Base-by-base conservation (phyloP, 2,888 invertebrate genomes). In the Marasmarcha lunaedactyla region DNA sequence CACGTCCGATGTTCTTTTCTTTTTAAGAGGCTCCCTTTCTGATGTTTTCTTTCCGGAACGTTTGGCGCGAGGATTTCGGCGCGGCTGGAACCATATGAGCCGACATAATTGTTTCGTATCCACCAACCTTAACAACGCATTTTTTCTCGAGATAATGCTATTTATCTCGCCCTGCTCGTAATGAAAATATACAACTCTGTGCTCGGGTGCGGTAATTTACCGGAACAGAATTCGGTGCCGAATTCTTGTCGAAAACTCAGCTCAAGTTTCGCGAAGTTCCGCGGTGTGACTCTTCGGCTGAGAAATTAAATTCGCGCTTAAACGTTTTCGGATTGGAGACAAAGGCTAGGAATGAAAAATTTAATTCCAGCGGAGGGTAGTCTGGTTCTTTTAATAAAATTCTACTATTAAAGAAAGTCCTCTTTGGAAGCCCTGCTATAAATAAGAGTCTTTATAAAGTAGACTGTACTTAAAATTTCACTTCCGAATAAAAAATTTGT, bases 81-180 rank as follows among this genome's bases (percentile, higher is more conserved):
- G 54, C 48, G 54, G 25, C 38, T 7, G 20, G 7, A 20, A 20
- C 20, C 20, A 7, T 20, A 20, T 20, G 20, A 5, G 4, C 7
- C 55, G 55, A 57, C 56, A 62, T 73, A 71, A 72, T 72, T 73
- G 71, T 71, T 64, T 65, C 53, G 62, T 55, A 51, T 55, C 55
- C 58, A 58, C 56, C 55, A 20, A 20, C 20, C 20, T 20, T 20
- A 58, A 57, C 55, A 51, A 60, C 68, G 62, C 62, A 68, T 73
- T 72, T 77, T 73, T 72, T 66, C 59, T 57, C 64, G 58, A 69
- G 63, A 74, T 76, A 71, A 71, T 65, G 61, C 60, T 59, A 71
- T 74, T 73, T 73, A 74, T 77, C 70, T 67, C 59, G 55, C 51
- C 49, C 49, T 44, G 50, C n/a, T n/a, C 51, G 61, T 71, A 71